Conservation (phyloP, 2,113 vertebrate species). For the Cisticola juncidis region DNA sequence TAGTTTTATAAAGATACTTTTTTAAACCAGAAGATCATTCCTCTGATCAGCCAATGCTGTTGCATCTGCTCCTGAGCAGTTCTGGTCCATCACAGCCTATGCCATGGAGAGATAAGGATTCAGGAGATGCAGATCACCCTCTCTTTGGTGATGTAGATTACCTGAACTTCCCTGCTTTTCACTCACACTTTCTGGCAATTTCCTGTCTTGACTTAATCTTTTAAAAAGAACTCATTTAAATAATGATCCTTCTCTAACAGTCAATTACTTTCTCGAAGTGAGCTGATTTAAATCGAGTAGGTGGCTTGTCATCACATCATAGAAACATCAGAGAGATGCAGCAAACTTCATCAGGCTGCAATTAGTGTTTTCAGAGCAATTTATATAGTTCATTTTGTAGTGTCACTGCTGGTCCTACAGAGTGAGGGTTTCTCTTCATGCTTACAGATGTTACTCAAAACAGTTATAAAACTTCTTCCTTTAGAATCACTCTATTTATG, state of each 20-base stretch:
- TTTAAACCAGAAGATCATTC: background rate
- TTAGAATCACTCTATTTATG: background rate
- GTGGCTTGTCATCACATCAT: constrained; percentile 17
- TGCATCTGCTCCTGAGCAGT: background rate
- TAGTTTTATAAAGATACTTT: background rate
- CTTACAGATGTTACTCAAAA: background rate
- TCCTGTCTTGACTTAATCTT: constrained; percentile 46
- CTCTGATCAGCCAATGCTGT: background rate
- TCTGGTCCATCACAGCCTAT: background rate
- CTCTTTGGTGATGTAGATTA: background rate
- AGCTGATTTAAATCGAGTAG: constrained; percentile 22
- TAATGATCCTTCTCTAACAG: constrained; percentile 41
- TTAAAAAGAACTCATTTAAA: constrained; percentile 39
- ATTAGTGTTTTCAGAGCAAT: constrained; percentile 10
- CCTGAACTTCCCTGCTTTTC: constrained; percentile 7
- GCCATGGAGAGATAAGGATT: background rate
- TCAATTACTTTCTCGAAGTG: constrained; percentile 30
- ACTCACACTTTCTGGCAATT: constrained; percentile 27
- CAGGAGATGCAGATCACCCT: background rate
- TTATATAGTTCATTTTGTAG: background rate
- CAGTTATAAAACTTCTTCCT: background rate
- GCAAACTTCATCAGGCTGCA: constrained; percentile 11
- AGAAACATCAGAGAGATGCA: background rate
- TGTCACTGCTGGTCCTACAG: background rate
- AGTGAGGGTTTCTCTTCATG: background rate